phyloP scores from a whole-genome alignment of 2,888 invertebrate genomes.

The Agelastica alni region DNA sequence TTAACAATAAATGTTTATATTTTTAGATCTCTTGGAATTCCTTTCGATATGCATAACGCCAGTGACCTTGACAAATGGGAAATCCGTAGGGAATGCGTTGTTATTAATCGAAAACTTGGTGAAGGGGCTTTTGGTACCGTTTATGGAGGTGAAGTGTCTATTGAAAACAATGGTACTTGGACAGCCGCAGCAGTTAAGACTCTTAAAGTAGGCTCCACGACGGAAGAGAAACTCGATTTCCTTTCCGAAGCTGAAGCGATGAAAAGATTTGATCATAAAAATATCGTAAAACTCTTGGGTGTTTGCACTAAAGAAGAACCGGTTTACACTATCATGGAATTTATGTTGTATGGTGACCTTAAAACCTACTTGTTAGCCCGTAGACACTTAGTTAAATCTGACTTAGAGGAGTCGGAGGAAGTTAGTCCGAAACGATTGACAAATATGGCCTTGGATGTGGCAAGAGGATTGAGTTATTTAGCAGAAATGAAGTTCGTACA shows the following conservation, averaged over 20 bases:
- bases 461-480: constrained; percentile 82
- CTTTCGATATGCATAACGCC: constrained; percentile 55
- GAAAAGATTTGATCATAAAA: constrained; percentile 90
- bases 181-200: constrained; percentile 88
- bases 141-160: constrained; percentile 85
- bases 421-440: constrained; percentile 71
- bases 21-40: constrained; percentile 62
- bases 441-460: constrained; percentile 85
- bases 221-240: constrained; percentile 89
- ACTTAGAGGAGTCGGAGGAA: constrained; percentile 60
- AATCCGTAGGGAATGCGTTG: constrained; percentile 79
- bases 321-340: constrained; percentile 91
- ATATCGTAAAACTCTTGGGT: constrained; percentile 79
- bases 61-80: constrained; percentile 83
- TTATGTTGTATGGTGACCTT: constrained; percentile 90
- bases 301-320: constrained; percentile 88
- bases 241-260: constrained; percentile 91
- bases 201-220: constrained; percentile 77
- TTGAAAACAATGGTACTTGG: constrained; percentile 74
- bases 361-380: constrained; percentile 87
- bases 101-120: constrained; percentile 82
- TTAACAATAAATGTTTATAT: too few relatives aligned
- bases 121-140: constrained; percentile 93
- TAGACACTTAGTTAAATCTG: constrained; percentile 72
- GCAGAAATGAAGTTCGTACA: constrained; percentile 86